A percentile compares a stretch with the other conserved stretches of the same genome.
Conservation (phyloP, 2,113 vertebrate species). For the Lanius collurio region DNA sequence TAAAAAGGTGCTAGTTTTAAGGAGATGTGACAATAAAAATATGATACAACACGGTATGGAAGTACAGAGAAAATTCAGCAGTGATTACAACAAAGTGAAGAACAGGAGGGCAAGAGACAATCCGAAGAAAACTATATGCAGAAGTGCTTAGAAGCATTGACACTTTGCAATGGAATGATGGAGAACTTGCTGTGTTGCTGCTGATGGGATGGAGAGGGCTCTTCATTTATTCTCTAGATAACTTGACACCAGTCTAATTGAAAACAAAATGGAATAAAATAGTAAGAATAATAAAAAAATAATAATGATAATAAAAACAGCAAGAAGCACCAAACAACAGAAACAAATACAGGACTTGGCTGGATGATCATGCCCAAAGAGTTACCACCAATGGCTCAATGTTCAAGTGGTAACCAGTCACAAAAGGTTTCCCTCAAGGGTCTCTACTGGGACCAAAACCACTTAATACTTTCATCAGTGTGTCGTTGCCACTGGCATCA, state of each 20-base stretch:
- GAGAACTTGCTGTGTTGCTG: background rate
- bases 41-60: background rate
- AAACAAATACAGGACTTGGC: background rate
- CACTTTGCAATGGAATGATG: background rate
- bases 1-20: background rate
- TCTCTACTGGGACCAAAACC: background rate
- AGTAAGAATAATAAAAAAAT: background rate
- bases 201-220: background rate
- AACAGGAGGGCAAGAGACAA: background rate
- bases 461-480: background rate
- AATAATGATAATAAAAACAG: too few species aligned
- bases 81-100: background rate
- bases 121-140: background rate
- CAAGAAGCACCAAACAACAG: background rate
- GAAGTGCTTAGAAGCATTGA: background rate
- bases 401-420: background rate
- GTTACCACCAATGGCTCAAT: too few species aligned
- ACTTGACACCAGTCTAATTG: background rate
- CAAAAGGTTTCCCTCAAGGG: background rate
- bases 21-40: fast-evolving
- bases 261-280: background rate
- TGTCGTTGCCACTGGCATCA: background rate
- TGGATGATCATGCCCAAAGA: background rate
- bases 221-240: conserved; percentile 11
- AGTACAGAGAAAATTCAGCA: background rate